phyloP scores from a whole-genome alignment of 2,888 invertebrate species.

The Mellilla xanthometata region DNA sequence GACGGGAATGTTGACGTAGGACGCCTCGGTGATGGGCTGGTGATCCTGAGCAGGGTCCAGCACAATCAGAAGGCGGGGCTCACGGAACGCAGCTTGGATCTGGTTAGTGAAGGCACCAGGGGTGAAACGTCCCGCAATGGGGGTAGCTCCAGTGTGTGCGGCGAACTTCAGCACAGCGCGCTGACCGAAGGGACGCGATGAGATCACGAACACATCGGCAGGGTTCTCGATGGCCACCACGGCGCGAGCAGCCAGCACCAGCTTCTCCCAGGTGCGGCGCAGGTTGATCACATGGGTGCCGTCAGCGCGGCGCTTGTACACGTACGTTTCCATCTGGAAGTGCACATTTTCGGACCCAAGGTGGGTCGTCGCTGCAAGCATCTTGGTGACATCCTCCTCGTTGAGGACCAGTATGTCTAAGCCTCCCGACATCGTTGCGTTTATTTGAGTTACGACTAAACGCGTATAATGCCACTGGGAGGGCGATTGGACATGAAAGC shows the following conservation, averaged over 20 bases:
- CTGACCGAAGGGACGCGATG: conserved; percentile 97
- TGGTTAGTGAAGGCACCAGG: conserved; percentile 99
- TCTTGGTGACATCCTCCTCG: conserved; percentile 99
- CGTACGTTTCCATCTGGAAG: conserved; percentile 98
- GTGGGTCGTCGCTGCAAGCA: conserved; percentile 97
- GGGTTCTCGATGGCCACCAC: conserved; percentile 99
- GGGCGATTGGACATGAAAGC: conserved; percentile 70
- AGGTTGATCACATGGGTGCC: conserved; percentile 98
- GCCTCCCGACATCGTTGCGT: conserved; percentile 99
- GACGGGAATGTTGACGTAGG: conserved; percentile 99
- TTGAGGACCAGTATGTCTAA: conserved; percentile 93
- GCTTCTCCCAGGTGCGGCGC: conserved; percentile 99
- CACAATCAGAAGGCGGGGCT: conserved; percentile 97
- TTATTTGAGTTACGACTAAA: conserved; percentile 87
- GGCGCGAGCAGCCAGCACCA: conserved; percentile 97
- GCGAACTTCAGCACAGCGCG: conserved; percentile 99
- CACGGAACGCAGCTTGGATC: conserved; percentile 98
- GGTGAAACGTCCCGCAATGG: conserved; percentile 99
- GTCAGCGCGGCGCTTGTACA: conserved; percentile 97
- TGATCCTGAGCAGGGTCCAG: conserved; percentile 97
- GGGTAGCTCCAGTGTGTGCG: conserved; percentile 98
- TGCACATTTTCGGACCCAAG: conserved; percentile 97
- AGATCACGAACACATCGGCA: conserved; percentile 98
- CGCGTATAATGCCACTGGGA: conserved; percentile 92
- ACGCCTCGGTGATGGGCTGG: conserved; percentile 99